phyloP scores from a whole-genome alignment of 2,113 vertebrate genomes.

The Galeopterus variegatus region DNA sequence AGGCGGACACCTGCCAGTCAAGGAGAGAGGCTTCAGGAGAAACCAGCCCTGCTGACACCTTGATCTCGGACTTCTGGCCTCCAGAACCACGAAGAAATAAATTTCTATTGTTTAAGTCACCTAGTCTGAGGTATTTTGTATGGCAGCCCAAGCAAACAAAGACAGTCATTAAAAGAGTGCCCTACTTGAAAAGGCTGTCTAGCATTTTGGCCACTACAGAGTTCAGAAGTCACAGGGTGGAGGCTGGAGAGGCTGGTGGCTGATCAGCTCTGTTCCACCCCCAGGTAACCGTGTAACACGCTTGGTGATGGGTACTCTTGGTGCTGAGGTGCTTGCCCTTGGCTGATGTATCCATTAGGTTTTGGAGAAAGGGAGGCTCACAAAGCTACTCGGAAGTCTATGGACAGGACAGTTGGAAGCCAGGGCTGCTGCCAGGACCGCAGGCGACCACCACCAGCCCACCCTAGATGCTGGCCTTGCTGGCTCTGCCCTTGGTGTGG shows the following conservation, averaged over 20 bases:
- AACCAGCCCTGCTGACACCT: accelerated
- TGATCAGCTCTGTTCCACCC: not conserved
- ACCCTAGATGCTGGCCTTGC: not conserved
- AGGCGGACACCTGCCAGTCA: not conserved
- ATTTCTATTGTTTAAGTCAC: not conserved
- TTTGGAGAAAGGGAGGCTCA: not conserved
- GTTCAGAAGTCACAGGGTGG: not conserved
- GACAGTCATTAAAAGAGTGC: not conserved
- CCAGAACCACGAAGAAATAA: not conserved
- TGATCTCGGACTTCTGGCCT: not conserved
- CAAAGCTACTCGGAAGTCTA: not conserved
- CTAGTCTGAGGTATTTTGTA: not conserved
- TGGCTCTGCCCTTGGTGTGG: not conserved
- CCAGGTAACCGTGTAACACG: not conserved
- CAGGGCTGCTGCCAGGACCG: not conserved
- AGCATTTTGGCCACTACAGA: not conserved
- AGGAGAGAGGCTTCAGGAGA: not conserved
- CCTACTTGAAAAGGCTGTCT: not conserved
- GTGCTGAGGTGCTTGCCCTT: not conserved
- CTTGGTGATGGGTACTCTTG: not conserved
- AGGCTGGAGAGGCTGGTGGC: not conserved
- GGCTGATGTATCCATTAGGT: not conserved
- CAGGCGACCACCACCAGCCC: not conserved
- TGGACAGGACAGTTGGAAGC: not conserved
- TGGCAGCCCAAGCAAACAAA: too few relatives aligned